Percentiles rank a stretch among this genome's conserved stretches.
Conservation (phyloP, 2,797 vertebrate genomes). For the Synaphobranchus kaupii region DNA sequence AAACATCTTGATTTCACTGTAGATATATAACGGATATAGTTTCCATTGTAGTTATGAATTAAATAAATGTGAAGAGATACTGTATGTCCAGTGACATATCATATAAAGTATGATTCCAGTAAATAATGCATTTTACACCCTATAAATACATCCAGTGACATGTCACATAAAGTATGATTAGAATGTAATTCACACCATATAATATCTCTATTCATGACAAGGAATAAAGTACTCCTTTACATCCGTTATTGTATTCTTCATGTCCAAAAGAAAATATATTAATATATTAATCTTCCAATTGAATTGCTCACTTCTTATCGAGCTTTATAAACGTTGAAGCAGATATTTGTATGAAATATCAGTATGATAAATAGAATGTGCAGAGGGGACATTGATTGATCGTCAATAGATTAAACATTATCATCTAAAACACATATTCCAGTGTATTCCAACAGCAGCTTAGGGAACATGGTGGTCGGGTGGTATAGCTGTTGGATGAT, state of each 20-base stretch:
- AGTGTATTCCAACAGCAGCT: no score
- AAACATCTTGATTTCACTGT: not conserved
- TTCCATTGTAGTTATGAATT: not conserved
- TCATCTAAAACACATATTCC: no score
- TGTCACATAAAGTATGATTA: no score
- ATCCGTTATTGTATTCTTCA: not conserved
- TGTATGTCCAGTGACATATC: no score
- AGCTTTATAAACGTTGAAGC: not conserved
- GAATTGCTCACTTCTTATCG: not conserved
- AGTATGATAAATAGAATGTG: not conserved
- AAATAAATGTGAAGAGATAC: not conserved
- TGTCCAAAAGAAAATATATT: not conserved
- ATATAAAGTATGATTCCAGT: not conserved
- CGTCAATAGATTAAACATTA: no score
- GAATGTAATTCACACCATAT: no score
- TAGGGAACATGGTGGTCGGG: no score
- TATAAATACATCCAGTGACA: no score
- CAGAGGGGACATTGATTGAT: no score
- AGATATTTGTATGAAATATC: not conserved
- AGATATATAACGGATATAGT: not conserved
- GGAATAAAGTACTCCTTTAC: not conserved
- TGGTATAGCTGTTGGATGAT: no score
- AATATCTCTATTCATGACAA: conserved; percentile 10
- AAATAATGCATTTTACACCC: not conserved
- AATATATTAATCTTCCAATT: not conserved